Evolutionary conservation across 2,797 vertebrate genomes (phyloP).

Genomic region (Tauraco hartlaubi): DNA sequence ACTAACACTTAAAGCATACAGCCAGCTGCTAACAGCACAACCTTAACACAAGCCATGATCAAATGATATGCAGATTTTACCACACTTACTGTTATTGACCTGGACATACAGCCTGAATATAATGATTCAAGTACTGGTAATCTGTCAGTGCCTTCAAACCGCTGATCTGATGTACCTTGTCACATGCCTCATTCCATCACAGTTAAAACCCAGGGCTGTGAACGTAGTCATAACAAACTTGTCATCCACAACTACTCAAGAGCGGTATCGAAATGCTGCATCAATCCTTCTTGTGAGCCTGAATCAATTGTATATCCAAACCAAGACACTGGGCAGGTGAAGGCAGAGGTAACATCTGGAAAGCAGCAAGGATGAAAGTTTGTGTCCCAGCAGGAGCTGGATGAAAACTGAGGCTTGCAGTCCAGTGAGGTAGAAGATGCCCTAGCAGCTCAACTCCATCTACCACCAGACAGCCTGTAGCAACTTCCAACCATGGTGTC

Average conservation of each 20-base stretch:
- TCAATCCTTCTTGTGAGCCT: background rate
- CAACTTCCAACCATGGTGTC: background rate
- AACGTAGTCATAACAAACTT: background rate
- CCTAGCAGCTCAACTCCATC: background rate
- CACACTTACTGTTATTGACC: background rate
- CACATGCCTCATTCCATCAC: background rate
- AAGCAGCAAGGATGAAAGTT: background rate
- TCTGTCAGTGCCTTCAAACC: slow-evolving; percentile 13
- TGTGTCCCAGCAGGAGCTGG: background rate
- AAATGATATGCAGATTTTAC: background rate
- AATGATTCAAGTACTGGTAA: background rate
- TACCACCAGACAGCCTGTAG: background rate
- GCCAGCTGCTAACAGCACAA: background rate
- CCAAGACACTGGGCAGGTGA: background rate
- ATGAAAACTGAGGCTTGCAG: background rate
- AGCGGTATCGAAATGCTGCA: background rate
- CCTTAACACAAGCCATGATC: background rate
- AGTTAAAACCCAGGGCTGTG: background rate
- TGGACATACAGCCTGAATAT: background rate
- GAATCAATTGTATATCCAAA: background rate
- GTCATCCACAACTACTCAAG: background rate
- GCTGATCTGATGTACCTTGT: slow-evolving; percentile 1
- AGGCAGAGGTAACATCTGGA: background rate
- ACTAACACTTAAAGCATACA: background rate
- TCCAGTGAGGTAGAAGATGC: background rate